Evolutionary conservation across 2,113 vertebrate genomes (phyloP).

Genomic region (Ploceus nigricollis): DNA sequence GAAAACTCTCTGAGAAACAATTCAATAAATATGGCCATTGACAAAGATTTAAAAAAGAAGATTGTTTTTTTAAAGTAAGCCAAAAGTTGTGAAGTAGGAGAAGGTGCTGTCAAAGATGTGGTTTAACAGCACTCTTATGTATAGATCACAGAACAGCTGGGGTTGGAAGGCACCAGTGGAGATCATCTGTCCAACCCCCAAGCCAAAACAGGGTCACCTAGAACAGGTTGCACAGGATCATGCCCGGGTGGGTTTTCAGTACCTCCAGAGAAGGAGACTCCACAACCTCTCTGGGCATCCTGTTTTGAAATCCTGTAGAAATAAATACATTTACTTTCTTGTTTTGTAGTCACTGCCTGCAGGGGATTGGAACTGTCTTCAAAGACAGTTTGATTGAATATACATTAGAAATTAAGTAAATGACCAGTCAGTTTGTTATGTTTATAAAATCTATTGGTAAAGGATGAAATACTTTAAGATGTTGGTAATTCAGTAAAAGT

Average conservation of each 20-base stretch:
- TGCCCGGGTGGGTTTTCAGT: rapidly evolving
- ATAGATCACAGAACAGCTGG: not conserved
- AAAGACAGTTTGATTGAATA: not conserved
- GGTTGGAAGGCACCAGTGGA: not conserved
- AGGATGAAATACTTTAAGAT: not conserved
- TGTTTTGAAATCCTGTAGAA: not conserved
- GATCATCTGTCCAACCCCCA: not conserved
- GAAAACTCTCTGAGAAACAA: not conserved
- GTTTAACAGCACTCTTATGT: not conserved
- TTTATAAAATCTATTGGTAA: not conserved
- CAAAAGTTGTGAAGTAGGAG: not conserved
- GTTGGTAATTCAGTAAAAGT: not conserved
- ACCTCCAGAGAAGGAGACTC: not conserved
- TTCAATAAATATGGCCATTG: not conserved
- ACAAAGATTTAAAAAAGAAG: not conserved
- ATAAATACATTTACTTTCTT: not conserved
- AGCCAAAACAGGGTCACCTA: not conserved
- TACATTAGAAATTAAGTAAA: not conserved
- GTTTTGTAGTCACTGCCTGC: not conserved
- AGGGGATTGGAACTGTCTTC: not conserved
- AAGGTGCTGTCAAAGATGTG: not conserved
- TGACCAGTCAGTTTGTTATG: not conserved
- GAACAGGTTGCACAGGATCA: not conserved
- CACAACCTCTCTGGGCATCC: not conserved
- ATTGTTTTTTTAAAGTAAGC: not conserved